Percentiles rank a stretch among this genome's conserved stretches.
Evolutionary conservation across 2,113 vertebrate species (phyloP).

Genomic region (Bubo bubo): DNA sequence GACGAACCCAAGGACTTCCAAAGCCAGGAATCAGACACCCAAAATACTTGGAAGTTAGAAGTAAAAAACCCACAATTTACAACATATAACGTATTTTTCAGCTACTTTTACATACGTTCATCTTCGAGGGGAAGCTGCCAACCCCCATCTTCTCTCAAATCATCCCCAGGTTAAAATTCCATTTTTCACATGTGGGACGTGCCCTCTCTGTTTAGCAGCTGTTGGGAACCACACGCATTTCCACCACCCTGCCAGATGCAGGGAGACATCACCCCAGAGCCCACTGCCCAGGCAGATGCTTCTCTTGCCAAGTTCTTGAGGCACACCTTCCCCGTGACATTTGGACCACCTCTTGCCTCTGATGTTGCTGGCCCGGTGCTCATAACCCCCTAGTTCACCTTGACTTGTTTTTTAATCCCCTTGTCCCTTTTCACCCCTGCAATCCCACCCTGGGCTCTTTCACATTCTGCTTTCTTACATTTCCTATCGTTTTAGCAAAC

Average conservation of each 20-base stretch:
- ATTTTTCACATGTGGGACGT: background rate
- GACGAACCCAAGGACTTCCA: background rate
- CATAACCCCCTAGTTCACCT: background rate
- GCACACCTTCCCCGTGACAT: background rate
- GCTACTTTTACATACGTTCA: background rate
- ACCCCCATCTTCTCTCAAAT: background rate
- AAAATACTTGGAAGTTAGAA: background rate
- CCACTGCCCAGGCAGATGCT: background rate
- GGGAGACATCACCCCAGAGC: background rate
- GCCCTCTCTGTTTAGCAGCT: background rate
- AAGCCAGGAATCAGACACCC: background rate
- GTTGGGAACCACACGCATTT: rapidly evolving
- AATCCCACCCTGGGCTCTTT: background rate
- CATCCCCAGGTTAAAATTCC: background rate
- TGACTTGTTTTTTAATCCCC: background rate
- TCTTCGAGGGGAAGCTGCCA: background rate
- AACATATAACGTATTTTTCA: background rate
- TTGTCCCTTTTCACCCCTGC: background rate
- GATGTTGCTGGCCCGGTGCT: background rate
- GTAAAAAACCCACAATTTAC: background rate
- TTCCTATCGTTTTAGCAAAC: background rate
- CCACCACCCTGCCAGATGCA: background rate
- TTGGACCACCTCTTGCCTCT: background rate
- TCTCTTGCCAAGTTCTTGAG: background rate
- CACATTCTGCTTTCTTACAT: background rate